Evolutionary conservation across 1,140 invertebrate species (phyloP).

Genomic region (Pteromalus puparum): DNA sequence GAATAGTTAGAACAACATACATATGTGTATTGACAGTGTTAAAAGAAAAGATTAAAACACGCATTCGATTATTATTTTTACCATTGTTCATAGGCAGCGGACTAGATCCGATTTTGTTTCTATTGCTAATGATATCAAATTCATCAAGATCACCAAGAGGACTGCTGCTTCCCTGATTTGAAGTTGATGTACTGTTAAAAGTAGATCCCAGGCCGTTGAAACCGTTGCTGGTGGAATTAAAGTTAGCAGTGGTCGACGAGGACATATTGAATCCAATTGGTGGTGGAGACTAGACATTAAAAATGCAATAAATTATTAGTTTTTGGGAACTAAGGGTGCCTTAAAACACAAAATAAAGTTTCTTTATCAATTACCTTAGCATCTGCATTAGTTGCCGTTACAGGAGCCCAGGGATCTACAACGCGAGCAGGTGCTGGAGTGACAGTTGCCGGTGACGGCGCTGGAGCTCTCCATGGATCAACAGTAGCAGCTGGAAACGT

Average conservation of each 20-base stretch:
- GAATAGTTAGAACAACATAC: not conserved
- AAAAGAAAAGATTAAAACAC: not conserved
- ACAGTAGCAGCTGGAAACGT: conserved; percentile 64
- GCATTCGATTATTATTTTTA: conserved; percentile 42
- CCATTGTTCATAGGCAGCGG: conserved; percentile 72
- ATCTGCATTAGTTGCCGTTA: conserved; percentile 66
- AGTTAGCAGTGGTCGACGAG: conserved; percentile 59
- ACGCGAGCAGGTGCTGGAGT: conserved; percentile 61
- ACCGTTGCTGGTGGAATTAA: conserved; percentile 68
- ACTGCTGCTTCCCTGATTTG: conserved; percentile 70
- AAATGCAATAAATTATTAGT: not conserved
- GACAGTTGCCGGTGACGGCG: conserved; percentile 61
- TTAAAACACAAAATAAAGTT: conserved; percentile 8
- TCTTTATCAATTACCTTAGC: conserved; percentile 55
- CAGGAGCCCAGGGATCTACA: conserved; percentile 75
- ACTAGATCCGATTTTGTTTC: conserved; percentile 73
- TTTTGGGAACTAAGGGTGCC: not conserved
- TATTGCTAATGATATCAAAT: conserved; percentile 88
- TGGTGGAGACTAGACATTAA: conserved; percentile 61
- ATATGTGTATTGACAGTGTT: not conserved
- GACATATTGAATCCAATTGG: conserved; percentile 69
- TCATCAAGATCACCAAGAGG: conserved; percentile 87
- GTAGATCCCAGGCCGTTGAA: conserved; percentile 66
- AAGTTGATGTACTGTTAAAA: conserved; percentile 66
- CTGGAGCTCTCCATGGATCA: conserved; percentile 78